Percentiles rank a stretch among this genome's conserved stretches.
Evolutionary conservation across 2,888 invertebrate species (phyloP).

Genomic region (Lysandra coridon): DNA sequence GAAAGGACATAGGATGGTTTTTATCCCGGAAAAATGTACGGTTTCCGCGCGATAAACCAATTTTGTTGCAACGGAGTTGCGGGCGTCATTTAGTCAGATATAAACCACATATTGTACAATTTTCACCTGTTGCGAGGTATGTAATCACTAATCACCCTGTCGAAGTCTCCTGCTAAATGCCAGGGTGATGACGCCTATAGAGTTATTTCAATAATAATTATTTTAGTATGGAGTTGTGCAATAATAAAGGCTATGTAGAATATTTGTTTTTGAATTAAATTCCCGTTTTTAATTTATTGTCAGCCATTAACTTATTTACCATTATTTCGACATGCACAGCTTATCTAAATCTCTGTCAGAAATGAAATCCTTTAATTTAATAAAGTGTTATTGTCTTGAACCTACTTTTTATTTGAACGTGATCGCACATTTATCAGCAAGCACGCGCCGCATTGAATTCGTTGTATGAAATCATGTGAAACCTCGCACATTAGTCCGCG

Average conservation of each 20-base stretch:
- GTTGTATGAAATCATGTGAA: no score
- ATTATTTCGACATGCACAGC: neutral
- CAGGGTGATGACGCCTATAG: neutral
- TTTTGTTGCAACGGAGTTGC: no score
- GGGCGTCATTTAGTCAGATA: no score
- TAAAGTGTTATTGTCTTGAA: neutral
- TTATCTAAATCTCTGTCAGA: neutral
- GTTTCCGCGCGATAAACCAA: no score
- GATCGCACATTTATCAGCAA: no score
- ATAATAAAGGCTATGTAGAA: slow-evolving; percentile 3
- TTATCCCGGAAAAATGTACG: no score
- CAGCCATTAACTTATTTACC: neutral
- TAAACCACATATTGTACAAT: no score
- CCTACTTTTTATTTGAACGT: slow-evolving; percentile 1
- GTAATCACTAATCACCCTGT: no score
- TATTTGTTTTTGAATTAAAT: neutral
- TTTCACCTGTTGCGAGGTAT: no score
- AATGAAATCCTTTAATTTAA: neutral
- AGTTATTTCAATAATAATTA: neutral
- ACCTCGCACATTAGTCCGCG: no score
- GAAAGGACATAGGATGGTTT: no score
- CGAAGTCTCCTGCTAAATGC: neutral
- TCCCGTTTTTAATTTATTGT: slow-evolving; percentile 2
- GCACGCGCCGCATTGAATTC: no score
- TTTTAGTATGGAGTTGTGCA: slow-evolving; percentile 23